phyloP scores from a whole-genome alignment of 2,113 vertebrate species.

The Tinamus guttatus region DNA sequence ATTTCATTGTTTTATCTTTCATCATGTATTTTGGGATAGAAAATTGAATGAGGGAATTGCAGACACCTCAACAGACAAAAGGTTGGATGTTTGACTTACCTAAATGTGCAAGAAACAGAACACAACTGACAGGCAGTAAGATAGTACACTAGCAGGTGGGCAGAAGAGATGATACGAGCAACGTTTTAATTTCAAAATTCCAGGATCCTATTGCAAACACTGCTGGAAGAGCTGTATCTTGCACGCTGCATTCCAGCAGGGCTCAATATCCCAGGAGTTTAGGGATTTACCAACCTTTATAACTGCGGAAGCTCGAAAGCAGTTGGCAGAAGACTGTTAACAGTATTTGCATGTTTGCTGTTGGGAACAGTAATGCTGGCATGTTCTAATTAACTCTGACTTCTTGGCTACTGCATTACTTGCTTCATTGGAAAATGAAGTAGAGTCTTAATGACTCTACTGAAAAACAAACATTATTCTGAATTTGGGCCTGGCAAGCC shows the following conservation, averaged over 20 bases:
- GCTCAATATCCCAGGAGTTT: conserved; percentile 50
- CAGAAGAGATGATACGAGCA: neutral
- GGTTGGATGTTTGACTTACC: neutral
- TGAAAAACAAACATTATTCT: conserved; percentile 28
- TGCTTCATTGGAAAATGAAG: conserved; percentile 23
- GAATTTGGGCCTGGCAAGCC: neutral
- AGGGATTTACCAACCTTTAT: conserved; percentile 65
- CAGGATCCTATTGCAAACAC: conserved; percentile 16
- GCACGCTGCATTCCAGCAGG: conserved; percentile 30
- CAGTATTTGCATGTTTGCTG: conserved; percentile 60
- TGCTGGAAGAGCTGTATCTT: neutral
- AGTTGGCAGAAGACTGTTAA: conserved; percentile 51
- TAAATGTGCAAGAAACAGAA: neutral
- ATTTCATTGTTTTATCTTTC: neutral
- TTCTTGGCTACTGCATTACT: conserved; percentile 34
- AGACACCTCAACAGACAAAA: neutral
- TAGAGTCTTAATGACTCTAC: neutral
- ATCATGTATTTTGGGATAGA: neutral
- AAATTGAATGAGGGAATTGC: neutral
- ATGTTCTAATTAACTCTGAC: conserved; percentile 55
- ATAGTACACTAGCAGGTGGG: neutral
- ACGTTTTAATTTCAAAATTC: conserved; percentile 18
- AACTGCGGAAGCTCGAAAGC: conserved; percentile 33
- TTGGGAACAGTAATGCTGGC: conserved; percentile 8
- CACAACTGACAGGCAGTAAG: neutral